These are phyloP conservation scores for Teleogryllus oceanicus DNA, from an alignment of 2,888 invertebrate genomes.

Conservation along the genomic window DNA sequence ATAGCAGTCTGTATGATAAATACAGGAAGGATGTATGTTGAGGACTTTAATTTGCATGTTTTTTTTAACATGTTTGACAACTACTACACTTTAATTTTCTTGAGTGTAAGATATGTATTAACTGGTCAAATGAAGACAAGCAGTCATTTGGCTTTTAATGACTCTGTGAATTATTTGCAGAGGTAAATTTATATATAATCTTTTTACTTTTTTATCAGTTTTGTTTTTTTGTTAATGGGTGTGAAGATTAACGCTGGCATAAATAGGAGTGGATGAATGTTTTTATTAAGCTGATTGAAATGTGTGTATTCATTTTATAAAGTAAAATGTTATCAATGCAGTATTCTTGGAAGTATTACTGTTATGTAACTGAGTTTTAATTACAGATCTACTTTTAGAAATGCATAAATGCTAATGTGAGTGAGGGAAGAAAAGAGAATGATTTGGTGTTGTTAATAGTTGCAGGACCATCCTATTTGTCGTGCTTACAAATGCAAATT, in stretches of 20 bases:
- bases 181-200: conserved; percentile 2
- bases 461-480: conserved; percentile 18
- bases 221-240: conserved; percentile 20
- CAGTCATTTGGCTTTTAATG: neutral
- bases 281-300: conserved; percentile 23
- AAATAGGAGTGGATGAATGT: conserved; percentile 18
- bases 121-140: conserved; percentile 9
- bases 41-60: conserved; percentile 5
- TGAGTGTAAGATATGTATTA: conserved; percentile 11
- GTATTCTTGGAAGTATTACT: conserved; percentile 34
- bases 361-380: conserved; percentile 3
- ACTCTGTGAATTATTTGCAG: neutral
- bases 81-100: neutral
- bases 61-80: neutral
- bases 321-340: conserved; percentile 28
- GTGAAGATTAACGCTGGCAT: conserved; percentile 23
- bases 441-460: neutral
- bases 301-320: conserved; percentile 26
- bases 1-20: neutral
- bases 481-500: neutral
- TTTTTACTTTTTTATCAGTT: conserved; percentile 10
- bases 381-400: conserved; percentile 3
- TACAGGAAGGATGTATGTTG: neutral
- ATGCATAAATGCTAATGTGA: neutral
- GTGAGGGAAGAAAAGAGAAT: neutral